Conservation (phyloP, 1,140 invertebrate species). For the Alviniconcha marisindica region DNA sequence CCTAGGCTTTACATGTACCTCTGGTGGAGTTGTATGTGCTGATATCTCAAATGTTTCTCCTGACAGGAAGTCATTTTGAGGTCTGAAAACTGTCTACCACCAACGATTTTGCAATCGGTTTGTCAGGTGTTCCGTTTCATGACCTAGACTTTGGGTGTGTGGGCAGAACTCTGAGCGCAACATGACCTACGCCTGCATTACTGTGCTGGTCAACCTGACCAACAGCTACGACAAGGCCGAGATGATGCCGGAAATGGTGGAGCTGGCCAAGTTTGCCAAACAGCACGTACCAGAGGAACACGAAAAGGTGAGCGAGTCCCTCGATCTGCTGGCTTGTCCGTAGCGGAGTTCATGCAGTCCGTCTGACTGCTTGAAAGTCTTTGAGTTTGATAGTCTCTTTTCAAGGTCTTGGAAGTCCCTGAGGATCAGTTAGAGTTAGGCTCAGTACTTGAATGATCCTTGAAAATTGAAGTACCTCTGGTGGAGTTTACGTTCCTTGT, state of each 20-base stretch:
- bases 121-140: neutral
- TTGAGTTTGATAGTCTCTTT: too few relatives aligned
- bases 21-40: too few relatives aligned
- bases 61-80: neutral
- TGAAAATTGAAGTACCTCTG: too few relatives aligned
- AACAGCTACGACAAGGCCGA: constrained; percentile 99
- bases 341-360: too few relatives aligned
- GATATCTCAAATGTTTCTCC: too few relatives aligned
- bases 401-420: too few relatives aligned
- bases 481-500: too few relatives aligned
- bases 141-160: constrained; percentile 14
- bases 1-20: too few relatives aligned
- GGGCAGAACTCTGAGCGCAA: constrained; percentile 75
- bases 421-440: too few relatives aligned
- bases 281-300: constrained; percentile 99
- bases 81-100: neutral
- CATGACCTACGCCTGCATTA: constrained; percentile 93
- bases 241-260: constrained; percentile 96
- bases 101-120: neutral
- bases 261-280: constrained; percentile 99
- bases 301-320: constrained; percentile 74
- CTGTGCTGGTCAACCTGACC: constrained; percentile 96
- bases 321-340: too few relatives aligned
- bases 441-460: too few relatives aligned
- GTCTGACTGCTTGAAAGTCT: too few relatives aligned